Evolutionary conservation across 1,140 invertebrate genomes (phyloP), one percentile per base, ranked within the genome.

Genomic region (Cydia strobilella): DNA sequence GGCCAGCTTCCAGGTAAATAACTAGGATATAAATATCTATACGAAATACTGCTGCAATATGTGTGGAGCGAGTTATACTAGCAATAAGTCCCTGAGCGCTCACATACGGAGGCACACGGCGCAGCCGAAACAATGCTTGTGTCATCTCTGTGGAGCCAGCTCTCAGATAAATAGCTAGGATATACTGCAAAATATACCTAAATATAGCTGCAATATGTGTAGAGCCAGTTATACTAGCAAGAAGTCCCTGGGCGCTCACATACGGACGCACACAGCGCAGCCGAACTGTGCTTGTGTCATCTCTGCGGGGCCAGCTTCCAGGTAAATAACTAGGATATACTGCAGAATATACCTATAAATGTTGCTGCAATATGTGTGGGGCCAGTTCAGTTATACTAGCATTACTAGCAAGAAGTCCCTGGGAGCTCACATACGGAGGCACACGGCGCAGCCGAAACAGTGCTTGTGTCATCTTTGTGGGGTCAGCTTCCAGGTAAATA

Each of bases 391-490:
- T n/a, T n/a, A n/a, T n/a, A n/a, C n/a, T n/a, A n/a, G n/a, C n/a
- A n/a, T n/a, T n/a, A n/a, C n/a, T n/a, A n/a, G n/a, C n/a, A n/a
- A n/a, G 1, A 78, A 78, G 15, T 79, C 77, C 0, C 45, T 82
- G 2, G 31, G 76, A 0, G 35, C 80, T 10, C 84, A 82, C 15
- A 18, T 78, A 7, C 20, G 72, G 1, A 72, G 72, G 12, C 82
- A 76, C 3, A 54, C 63, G 2, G 54, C 9, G 13, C 63, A 71
- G 10, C 62, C n/a, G 66, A 79, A 69, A 73, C 1, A 63, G 0
- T 81, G 79, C 3, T 75, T 85, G 2, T 89, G 87, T 51, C 80
- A 87, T 71, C 39, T 82, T 0, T 87, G 86, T 20, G 84, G 84
- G 0, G 82, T 75, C 13, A 86, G 78, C 73, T 87, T 86, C 75